Percentiles rank a stretch among this genome's conserved stretches.
phyloP scores from a whole-genome alignment of 35 echinoderm and acorn worm genomes.

The Diadema setosum region DNA sequence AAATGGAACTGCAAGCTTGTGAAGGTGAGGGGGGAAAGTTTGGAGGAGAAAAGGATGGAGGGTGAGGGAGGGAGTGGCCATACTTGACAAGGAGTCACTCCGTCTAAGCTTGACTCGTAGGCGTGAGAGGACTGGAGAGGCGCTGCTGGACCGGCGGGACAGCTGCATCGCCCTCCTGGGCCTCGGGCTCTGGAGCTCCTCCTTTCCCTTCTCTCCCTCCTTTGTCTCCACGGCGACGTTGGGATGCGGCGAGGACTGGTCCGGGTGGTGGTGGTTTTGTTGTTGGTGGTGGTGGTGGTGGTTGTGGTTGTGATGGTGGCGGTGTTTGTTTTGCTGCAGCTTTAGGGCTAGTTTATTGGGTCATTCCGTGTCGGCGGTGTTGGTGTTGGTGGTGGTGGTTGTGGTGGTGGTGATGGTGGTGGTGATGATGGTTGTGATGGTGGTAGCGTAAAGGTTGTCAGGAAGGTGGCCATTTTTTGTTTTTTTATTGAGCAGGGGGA shows the following conservation, averaged over 20 bases:
- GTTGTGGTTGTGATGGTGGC: no score
- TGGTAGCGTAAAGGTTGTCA: no score
- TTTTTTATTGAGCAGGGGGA: no score
- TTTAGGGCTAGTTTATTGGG: no score
- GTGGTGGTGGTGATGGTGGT: no score
- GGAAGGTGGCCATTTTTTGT: no score
- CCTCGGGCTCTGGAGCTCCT: background rate
- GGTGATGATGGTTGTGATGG: no score
- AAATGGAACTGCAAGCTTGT: no score
- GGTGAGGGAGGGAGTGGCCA: background rate
- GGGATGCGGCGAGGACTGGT: background rate
- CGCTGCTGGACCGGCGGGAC: background rate
- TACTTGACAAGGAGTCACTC: slow-evolving; percentile 11
- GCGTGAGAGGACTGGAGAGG: background rate
- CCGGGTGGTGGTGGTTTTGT: background rate
- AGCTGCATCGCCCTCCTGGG: background rate
- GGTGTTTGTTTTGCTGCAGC: no score
- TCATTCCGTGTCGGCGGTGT: no score
- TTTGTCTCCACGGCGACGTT: background rate
- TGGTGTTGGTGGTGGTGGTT: no score
- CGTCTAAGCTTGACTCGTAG: background rate
- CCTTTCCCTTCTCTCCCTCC: background rate
- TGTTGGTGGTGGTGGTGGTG: no score
- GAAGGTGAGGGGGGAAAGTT: background rate
- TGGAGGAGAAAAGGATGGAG: background rate